Evolutionary conservation across 2,888 invertebrate species (phyloP), one percentile per base, ranked within the genome.

Genomic region (Drosophila nr. perissopoda): DNA sequence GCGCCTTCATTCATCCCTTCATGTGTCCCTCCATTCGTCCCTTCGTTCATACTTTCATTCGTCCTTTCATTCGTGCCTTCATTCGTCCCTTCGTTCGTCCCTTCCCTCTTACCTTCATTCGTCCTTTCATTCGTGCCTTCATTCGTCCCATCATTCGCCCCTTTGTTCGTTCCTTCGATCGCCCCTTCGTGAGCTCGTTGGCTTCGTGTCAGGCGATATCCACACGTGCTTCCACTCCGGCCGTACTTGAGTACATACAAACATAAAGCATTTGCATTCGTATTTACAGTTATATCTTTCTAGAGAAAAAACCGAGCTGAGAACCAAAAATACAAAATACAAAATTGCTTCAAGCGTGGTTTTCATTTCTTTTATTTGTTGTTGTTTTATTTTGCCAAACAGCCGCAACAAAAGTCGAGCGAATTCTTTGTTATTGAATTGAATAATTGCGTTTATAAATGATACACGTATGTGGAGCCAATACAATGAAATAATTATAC

Each of bases 171-270:
- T 0, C 34, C 2, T 38, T 40, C 0, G 1, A n/a, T 10, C n/a
- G 38, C 2, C 31, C 10, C 31, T 31, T 40, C 4, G 40, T 4
- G 1, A 10, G n/a, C n/a, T n/a, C 40, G n/a, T 21, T 21, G 5
- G 5, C 54, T 65, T 68, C 66, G 36, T 57, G 48, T 13, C 25
- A 31, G 54, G 34, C 57, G 42, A 67, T 25, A 64, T 64, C 42
- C 73, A 73, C 78, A 77, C 77, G 77, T 77, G 77, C 77, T 66
- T 42, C 42, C 66, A 52, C 21, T 53, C 33, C 57, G 45, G 51
- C 59, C 56, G 40, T 6, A 16, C 13, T 42, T 18, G 31, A 11
- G 10, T n/a, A 45, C 16, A 36, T 1, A 34, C 18, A 21, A 34
- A 16, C 38, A 33, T 27, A 45, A 21, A 34, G n/a, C 33, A 33